These are phyloP conservation scores for Andrena hattorfiana DNA, from an alignment of 2,888 invertebrate species.

Conservation along the genomic window DNA sequence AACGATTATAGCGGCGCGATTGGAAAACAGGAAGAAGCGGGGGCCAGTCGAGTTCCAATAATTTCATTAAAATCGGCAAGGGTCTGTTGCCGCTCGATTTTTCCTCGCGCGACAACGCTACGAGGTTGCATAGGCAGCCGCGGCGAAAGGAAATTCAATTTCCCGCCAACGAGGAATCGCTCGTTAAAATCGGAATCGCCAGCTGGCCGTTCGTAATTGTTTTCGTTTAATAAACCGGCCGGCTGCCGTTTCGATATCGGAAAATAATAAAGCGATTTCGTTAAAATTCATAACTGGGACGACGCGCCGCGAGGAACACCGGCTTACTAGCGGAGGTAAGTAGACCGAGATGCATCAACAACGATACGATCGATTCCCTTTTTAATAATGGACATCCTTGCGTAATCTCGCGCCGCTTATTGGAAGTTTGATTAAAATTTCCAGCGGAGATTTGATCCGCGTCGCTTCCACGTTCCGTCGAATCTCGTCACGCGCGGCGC, in stretches of 20 bases:
- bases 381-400: conserved; percentile 58
- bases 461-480: not conserved
- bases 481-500: not conserved
- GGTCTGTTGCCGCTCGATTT: conserved; percentile 1
- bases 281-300: conserved; percentile 39
- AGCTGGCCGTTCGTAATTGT: conserved; percentile 41
- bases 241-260: conserved; percentile 38
- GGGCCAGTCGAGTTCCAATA: conserved; percentile 53
- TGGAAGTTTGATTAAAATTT: conserved; percentile 62
- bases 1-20: conserved; percentile 35
- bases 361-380: conserved; percentile 51
- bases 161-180: conserved; percentile 18
- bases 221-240: conserved; percentile 42
- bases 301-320: not conserved
- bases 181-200: conserved; percentile 36
- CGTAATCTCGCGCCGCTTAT: conserved; percentile 48
- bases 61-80: conserved; percentile 61
- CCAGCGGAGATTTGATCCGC: not conserved
- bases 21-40: conserved; percentile 28
- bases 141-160: conserved; percentile 48
- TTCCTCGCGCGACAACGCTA: not conserved
- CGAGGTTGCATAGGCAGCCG: too few relatives aligned
- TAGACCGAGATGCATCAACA: conserved; percentile 30
- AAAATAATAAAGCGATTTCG: conserved; percentile 46
- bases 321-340: conserved; percentile 31